phyloP scores from a whole-genome alignment of 2,888 invertebrate species.

The Dinocampus coccinellae region DNA sequence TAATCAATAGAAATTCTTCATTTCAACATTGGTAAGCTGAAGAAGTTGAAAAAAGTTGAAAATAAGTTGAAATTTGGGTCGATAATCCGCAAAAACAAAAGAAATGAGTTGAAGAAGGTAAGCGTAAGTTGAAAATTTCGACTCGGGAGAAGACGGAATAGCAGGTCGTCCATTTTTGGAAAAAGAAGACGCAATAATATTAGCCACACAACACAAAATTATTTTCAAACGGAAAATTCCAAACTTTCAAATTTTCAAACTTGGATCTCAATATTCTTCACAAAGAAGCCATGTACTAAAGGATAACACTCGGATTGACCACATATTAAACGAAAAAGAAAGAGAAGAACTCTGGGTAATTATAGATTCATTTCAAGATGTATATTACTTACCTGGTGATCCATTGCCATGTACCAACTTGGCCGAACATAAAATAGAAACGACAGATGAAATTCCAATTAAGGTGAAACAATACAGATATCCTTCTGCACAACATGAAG shows the following conservation, averaged over 20 bases:
- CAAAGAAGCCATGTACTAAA: not conserved
- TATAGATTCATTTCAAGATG: constrained; percentile 20
- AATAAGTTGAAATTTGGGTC: constrained; percentile 10
- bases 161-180: constrained; percentile 23
- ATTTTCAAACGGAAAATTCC: constrained; percentile 9
- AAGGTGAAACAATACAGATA: constrained; percentile 26
- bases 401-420: not conserved
- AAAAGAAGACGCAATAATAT: constrained; percentile 25
- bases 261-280: not conserved
- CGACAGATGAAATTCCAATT: constrained; percentile 10
- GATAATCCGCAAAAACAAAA: too few relatives aligned
- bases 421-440: not conserved
- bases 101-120: too few relatives aligned
- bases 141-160: constrained; percentile 29
- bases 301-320: not conserved
- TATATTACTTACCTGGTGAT: not conserved
- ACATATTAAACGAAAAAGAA: constrained; percentile 10
- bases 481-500: constrained; percentile 14
- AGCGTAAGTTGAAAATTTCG: constrained; percentile 27
- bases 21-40: too few relatives aligned
- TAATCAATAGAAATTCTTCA: too few relatives aligned
- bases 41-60: too few relatives aligned
- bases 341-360: constrained; percentile 21
- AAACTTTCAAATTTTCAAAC: not conserved
- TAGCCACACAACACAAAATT: constrained; percentile 3